Evolutionary conservation across 2,113 vertebrate genomes (phyloP), one percentile per base, ranked within the genome.

Genomic region (Mastomys natalensis): DNA sequence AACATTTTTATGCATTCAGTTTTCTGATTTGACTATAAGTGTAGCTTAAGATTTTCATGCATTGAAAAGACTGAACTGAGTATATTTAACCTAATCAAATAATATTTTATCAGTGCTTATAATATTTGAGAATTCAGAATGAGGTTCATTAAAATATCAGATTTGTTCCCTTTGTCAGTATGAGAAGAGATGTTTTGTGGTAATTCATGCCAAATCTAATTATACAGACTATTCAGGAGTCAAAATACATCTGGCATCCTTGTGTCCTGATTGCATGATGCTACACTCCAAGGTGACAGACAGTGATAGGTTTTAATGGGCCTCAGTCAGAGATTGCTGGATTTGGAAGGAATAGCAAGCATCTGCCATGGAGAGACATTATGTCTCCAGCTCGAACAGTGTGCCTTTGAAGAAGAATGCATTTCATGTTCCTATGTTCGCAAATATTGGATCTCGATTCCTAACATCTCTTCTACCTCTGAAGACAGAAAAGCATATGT

Each of bases 141-240:
- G 21, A 86, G 5, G 10, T 62, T 96, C 68, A 89, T 15, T 34
- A 93, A 93, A 95, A 89, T 88, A 77, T 11, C 60, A 15, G 51
- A 11, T 88, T 66, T 85, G 16, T 86, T 92, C 87, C 70, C 24
- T 91, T 74, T 40, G 77, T 55, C 66, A 55, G 77, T 37, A 12
- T 73, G 37, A 43, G 5, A 93, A 51, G 72, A 88, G 40, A 48
- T 3, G 77, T 64, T 77, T 85, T 84, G 12, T 53, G 55, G 31
- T 78, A 78, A 84, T 85, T 92, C 40, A 51, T 87, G 37, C 68
- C 89, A 91, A 62, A 96, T 16, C 31, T 91, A 73, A 93, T 93
- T 89, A 86, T 22, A 68, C 0, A 58, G n/a, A 86, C 34, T 73
- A 72, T 88, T 93, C 72, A 90, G 76, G 87, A 96, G 58, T 87